phyloP scores from a whole-genome alignment of 2,113 vertebrate species.

The Anarhynchus alexandrinus region DNA sequence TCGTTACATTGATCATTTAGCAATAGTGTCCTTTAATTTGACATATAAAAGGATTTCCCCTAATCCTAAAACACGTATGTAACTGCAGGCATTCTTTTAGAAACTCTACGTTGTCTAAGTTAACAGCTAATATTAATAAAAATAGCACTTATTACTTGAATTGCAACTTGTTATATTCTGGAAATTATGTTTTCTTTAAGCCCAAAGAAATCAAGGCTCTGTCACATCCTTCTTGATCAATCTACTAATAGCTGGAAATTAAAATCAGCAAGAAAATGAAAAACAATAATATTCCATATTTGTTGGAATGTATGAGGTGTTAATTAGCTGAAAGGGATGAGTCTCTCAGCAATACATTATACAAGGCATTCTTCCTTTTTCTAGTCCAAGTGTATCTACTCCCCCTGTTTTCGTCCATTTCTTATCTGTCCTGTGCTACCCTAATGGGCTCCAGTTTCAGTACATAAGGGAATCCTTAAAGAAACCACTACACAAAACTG shows the following conservation, averaged over 20 bases:
- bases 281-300: not conserved
- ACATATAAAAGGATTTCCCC: not conserved
- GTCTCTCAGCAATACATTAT: not conserved
- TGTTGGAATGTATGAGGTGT: not conserved
- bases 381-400: not conserved
- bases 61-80: not conserved
- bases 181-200: not conserved
- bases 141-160: not conserved
- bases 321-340: not conserved
- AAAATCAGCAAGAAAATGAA: not conserved
- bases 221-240: not conserved
- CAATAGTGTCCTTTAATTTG: not conserved
- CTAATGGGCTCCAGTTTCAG: not conserved
- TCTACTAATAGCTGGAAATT: not conserved
- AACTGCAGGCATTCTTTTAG: not conserved
- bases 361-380: not conserved
- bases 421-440: not conserved
- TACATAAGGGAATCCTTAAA: not conserved
- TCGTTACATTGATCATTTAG: not conserved
- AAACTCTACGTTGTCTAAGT: not conserved
- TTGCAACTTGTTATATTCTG: not conserved
- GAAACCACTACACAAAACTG: not conserved
- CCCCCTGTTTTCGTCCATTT: not conserved
- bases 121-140: not conserved
- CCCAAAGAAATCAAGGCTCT: not conserved